Conservation (phyloP, 2,797 vertebrate genomes). For the Rhyacichthys aspro region DNA sequence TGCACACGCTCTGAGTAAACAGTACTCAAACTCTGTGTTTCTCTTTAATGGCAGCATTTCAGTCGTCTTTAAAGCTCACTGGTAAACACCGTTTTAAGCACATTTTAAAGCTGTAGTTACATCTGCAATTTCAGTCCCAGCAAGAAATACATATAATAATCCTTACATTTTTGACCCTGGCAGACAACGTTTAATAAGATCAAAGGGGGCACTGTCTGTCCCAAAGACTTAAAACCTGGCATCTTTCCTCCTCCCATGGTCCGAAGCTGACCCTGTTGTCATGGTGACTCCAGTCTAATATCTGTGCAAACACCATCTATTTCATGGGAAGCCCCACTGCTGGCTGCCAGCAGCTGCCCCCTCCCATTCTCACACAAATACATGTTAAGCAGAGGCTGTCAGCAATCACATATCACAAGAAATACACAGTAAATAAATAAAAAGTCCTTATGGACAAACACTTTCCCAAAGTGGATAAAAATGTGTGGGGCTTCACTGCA, state of each 20-base stretch:
- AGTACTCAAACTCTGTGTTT: background rate
- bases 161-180: constrained; percentile 21
- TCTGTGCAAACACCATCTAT: constrained; percentile 49
- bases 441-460: constrained; percentile 1
- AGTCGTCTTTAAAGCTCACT: no score
- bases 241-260: constrained; percentile 55
- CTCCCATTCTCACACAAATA: constrained; percentile 29
- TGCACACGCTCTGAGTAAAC: constrained; percentile 18
- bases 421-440: no score
- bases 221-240: constrained; percentile 59
- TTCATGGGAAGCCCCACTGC: constrained; percentile 48
- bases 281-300: constrained; percentile 60
- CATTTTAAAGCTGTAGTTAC: no score
- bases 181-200: constrained; percentile 55
- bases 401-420: background rate
- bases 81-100: no score
- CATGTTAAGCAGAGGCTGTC: background rate
- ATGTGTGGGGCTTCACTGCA: constrained; percentile 37
- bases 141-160: background rate
- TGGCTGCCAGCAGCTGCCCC: constrained; percentile 14
- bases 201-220: constrained; percentile 48
- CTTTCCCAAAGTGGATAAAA: constrained; percentile 9
- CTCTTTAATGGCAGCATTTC: no score
- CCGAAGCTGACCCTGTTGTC: constrained; percentile 53
- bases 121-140: no score